phyloP scores from a whole-genome alignment of 1,140 invertebrate species.

The Atta cephalotes region DNA sequence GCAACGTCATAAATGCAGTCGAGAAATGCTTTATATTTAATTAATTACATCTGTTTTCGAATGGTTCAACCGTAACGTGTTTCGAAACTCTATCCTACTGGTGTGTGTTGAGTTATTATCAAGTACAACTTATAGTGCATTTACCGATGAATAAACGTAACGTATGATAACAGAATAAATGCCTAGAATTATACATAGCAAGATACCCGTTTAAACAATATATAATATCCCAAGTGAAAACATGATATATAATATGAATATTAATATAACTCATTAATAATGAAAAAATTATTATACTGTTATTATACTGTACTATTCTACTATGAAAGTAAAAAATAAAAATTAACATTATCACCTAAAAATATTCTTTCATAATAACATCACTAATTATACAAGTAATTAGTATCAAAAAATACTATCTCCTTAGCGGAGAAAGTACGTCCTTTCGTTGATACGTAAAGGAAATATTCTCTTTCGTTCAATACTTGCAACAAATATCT shows the following conservation, averaged over 20 bases:
- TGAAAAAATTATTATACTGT: not conserved
- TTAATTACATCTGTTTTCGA: slow-evolving; percentile 53
- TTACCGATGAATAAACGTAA: slow-evolving; percentile 6
- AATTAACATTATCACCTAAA: not conserved
- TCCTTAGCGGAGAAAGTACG: not conserved
- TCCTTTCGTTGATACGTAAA: not conserved
- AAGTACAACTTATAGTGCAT: not conserved
- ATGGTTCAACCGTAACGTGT: slow-evolving; percentile 33
- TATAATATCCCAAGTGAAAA: not conserved
- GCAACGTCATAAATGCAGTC: slow-evolving; percentile 62
- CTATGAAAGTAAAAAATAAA: not conserved
- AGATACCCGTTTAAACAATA: not conserved
- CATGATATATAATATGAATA: not conserved
- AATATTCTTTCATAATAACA: not conserved
- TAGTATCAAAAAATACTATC: not conserved
- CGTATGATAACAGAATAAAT: slow-evolving; percentile 1
- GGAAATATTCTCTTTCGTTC: not conserved
- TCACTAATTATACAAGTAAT: slow-evolving; percentile 1
- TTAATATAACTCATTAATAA: not conserved
- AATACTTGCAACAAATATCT: not conserved
- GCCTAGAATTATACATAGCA: not conserved
- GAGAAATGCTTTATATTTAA: slow-evolving; percentile 50
- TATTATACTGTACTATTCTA: not conserved
- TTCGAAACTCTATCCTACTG: slow-evolving; percentile 25
- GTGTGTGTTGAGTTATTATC: slow-evolving; percentile 8